phyloP scores from a whole-genome alignment of 2,797 vertebrate species.

The Myotis planiceps region DNA sequence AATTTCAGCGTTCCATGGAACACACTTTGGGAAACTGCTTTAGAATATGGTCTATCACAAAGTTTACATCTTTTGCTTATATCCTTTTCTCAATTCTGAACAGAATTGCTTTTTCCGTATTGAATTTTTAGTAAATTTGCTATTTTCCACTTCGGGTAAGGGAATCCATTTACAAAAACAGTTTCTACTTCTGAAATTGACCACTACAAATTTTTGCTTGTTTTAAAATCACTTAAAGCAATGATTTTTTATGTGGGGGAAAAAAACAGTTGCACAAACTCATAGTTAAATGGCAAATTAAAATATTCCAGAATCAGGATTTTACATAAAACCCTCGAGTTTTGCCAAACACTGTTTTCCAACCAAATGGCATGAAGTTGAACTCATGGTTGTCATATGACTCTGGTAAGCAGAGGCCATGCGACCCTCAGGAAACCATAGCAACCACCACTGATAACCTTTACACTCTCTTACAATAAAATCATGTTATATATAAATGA shows the following conservation, averaged over 20 bases:
- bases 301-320: background rate
- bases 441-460: fast-evolving
- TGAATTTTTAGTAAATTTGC: background rate
- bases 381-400: background rate
- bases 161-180: background rate
- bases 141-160: background rate
- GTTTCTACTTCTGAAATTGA: background rate
- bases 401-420: background rate
- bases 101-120: background rate
- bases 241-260: background rate
- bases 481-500: background rate
- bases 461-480: background rate
- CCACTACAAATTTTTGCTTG: background rate
- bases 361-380: background rate
- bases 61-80: background rate
- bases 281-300: background rate
- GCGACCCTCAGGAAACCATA: background rate
- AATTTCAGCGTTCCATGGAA: background rate
- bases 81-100: background rate
- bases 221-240: background rate
- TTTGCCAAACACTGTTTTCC: background rate
- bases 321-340: background rate
- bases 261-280: background rate
- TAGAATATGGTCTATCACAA: background rate
- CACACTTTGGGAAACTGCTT: background rate